Percentiles rank a stretch among this genome's conserved stretches.
These are phyloP conservation scores for Drosophila aff. DNA, from an alignment of 1,140 invertebrate genomes.

Conservation along the genomic window DNA sequence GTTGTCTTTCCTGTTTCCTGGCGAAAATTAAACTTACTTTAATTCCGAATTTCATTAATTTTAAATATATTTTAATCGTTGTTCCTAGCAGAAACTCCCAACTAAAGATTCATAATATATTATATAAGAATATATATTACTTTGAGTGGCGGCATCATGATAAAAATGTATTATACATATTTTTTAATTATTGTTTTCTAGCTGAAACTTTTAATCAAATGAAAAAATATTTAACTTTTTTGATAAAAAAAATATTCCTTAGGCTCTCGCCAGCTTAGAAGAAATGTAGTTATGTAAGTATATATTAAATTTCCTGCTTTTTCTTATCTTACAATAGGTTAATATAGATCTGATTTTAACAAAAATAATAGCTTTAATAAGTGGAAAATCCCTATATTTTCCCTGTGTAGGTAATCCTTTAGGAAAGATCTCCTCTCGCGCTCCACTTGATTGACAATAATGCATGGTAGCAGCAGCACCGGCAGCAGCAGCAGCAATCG, in stretches of 20 bases:
- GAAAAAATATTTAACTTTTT: too few species aligned
- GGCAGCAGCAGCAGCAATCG: constrained; percentile 31
- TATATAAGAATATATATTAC: background rate
- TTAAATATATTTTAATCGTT: background rate
- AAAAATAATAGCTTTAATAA: background rate
- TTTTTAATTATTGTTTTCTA: too few species aligned
- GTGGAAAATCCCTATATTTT: background rate
- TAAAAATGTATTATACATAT: too few species aligned
- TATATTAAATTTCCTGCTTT: background rate
- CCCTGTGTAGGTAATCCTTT: constrained; percentile 68
- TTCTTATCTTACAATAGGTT: background rate
- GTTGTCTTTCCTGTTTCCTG: background rate
- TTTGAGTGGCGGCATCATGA: too few species aligned
- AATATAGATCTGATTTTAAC: too few species aligned
- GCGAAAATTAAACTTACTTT: background rate
- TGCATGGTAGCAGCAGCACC: constrained; percentile 77
- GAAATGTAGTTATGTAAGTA: background rate
- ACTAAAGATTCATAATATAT: background rate
- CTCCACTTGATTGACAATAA: constrained; percentile 83
- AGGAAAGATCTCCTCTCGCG: constrained; percentile 12
- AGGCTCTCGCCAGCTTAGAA: background rate
- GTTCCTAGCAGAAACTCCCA: background rate
- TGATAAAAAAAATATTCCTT: background rate
- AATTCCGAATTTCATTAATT: background rate
- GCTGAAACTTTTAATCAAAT: too few species aligned